phyloP scores from a whole-genome alignment of 2,797 vertebrate genomes.

The Liasis olivaceus region DNA sequence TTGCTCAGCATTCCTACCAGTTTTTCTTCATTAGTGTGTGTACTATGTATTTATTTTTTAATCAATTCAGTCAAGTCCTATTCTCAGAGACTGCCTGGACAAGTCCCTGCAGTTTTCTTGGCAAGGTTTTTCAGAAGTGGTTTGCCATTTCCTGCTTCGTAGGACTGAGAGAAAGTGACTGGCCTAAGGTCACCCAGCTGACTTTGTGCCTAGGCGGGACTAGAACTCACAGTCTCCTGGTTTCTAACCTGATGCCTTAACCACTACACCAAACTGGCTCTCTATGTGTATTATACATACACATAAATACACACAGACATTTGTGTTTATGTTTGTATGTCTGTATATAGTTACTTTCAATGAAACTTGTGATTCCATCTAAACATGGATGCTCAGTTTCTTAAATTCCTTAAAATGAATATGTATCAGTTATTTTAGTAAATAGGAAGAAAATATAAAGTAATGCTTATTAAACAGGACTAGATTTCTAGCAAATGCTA shows the following conservation, averaged over 20 bases:
- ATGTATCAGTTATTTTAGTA: neutral
- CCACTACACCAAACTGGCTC: too few relatives aligned
- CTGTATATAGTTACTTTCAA: neutral
- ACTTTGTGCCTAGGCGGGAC: too few relatives aligned
- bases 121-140: too few relatives aligned
- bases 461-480: constrained; percentile 31
- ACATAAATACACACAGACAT: neutral
- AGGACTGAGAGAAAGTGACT: too few relatives aligned
- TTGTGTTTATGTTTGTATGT: neutral
- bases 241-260: too few relatives aligned
- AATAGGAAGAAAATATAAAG: neutral
- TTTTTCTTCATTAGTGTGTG: neutral
- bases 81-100: too few relatives aligned
- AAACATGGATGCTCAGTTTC: constrained; percentile 43
- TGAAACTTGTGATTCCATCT: constrained; percentile 23
- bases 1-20: neutral
- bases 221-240: too few relatives aligned
- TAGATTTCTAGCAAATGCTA: constrained; percentile 4
- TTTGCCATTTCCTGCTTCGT: too few relatives aligned
- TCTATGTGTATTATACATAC: neutral
- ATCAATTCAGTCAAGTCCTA: too few relatives aligned
- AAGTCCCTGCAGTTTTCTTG: too few relatives aligned
- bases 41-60: too few relatives aligned
- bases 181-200: too few relatives aligned
- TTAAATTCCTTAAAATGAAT: constrained; percentile 12